Base-by-base conservation (phyloP, 2,113 vertebrate species). In the Cyprinodon tularosa region DNA sequence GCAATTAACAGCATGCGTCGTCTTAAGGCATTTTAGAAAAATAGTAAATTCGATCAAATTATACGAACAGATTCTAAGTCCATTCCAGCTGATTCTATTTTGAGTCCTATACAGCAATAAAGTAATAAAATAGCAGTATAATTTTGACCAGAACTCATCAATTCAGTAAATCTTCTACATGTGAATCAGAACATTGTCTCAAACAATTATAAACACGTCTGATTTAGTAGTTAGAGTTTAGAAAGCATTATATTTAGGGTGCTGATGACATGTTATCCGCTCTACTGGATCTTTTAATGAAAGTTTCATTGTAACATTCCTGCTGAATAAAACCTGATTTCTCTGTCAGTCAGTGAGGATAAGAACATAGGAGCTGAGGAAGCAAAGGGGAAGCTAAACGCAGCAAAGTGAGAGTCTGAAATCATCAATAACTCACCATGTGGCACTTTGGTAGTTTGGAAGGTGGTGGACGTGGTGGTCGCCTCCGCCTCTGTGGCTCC, bases 391-490 rank as follows among this genome's bases (percentile, higher is more conserved):
- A 57, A 57, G 17, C 50, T 57, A 10, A n/a, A 17, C 8, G 10
- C 50, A 57, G 20, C 7, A 3, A 57, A 57, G 50, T 57, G 50
- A 9, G 50, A 57, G 20, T 9, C 2, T 57, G 8, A 57, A 57
- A n/a, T 57, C 20, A 20, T 50, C 48, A 40, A 29, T 22, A 29
- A 72, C 72, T 83, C 44, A 89, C 90, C 79, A 17, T 44, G 48
- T 50, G 65, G 70, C 4, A 71, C 62, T 10, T 64, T 77, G 13
- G 77, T 74, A 60, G 68, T 37, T 3, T 11, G 74, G 44, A 79
- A 22, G 47, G n/a, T 53, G 48, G 73, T 67, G 48, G 86, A 62
- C 14, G 67, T 6, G 12, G 91, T 89, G 1, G 89, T 87, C 44
- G 63, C 77, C 64, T 67, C 65, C 13, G 3, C 40, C 69, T 71